Conservation (phyloP, 2,113 vertebrate genomes). For the Cavia aperea region DNA sequence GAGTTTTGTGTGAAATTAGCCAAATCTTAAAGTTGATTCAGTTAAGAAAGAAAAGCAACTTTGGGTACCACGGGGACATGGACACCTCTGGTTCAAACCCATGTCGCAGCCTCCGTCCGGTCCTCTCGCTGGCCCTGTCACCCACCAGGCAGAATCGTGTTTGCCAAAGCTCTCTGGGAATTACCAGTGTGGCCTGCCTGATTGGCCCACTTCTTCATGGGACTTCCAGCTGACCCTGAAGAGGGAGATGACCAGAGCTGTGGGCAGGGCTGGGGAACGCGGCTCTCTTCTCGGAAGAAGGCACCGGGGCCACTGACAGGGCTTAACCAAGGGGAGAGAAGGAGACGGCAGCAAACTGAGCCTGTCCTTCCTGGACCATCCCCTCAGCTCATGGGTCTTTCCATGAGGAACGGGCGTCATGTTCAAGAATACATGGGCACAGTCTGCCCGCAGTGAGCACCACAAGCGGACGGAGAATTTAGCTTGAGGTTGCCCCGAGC, state of each 20-base stretch:
- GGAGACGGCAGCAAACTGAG: neutral
- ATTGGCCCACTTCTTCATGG: neutral
- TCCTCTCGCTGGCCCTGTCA: neutral
- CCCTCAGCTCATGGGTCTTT: constrained; percentile 26
- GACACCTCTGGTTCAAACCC: neutral
- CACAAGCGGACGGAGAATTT: constrained; percentile 53
- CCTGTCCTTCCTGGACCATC: neutral
- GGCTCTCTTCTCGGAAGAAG: neutral
- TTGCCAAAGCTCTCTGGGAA: neutral
- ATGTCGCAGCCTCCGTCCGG: neutral
- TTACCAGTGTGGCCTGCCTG: neutral
- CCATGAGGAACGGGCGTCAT: constrained; percentile 26
- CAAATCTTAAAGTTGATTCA: neutral
- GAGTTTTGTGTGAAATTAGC: neutral
- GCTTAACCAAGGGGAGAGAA: neutral
- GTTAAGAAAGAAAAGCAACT: neutral
- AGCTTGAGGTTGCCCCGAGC: constrained; percentile 35
- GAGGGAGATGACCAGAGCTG: neutral
- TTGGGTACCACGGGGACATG: neutral
- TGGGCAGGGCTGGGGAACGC: neutral
- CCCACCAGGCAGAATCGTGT: too few species aligned
- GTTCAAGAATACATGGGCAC: constrained; percentile 52
- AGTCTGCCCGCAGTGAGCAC: constrained; percentile 20
- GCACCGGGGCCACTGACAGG: neutral
- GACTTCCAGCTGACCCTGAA: neutral